phyloP scores from a whole-genome alignment of 2,113 vertebrate genomes.

The Microtus richardsoni region DNA sequence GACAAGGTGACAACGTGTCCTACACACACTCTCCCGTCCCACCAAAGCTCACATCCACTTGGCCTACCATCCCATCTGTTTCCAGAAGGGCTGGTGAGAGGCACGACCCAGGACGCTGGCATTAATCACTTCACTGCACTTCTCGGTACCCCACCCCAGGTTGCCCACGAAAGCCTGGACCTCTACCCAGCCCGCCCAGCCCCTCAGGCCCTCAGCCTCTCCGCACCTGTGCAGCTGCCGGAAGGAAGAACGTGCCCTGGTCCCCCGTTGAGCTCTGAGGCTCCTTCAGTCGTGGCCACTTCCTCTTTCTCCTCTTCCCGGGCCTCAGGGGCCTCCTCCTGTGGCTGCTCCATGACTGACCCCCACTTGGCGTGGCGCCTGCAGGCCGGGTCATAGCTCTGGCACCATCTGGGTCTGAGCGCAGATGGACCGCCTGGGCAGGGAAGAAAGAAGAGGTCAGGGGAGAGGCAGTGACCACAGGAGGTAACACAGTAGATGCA shows the following conservation, averaged over 20 bases:
- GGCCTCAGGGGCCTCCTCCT: conserved; percentile 89
- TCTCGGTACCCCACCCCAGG: neutral
- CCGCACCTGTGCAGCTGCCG: conserved; percentile 86
- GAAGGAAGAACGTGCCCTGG: conserved; percentile 85
- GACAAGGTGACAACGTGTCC: neutral
- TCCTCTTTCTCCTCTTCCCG: conserved; percentile 89
- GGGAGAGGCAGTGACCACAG: neutral
- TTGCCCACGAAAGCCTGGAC: neutral
- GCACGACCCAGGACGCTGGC: neutral
- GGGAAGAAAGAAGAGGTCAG: conserved; percentile 29
- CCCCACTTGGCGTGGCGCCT: conserved; percentile 88
- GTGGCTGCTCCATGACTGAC: conserved; percentile 90
- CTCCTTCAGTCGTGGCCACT: conserved; percentile 83
- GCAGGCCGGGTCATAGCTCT: conserved; percentile 90
- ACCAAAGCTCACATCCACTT: neutral
- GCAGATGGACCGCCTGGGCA: conserved; percentile 84
- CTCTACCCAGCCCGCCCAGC: fast-evolving
- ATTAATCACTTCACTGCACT: neutral
- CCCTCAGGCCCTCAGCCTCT: neutral
- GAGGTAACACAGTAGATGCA: neutral
- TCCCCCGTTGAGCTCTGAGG: conserved; percentile 84
- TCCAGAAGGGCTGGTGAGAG: neutral
- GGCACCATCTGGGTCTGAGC: conserved; percentile 87
- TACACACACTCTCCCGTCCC: neutral
- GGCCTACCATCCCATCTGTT: fast-evolving